Evolutionary conservation across 1,140 invertebrate species (phyloP), one percentile per base, ranked within the genome.

Genomic region (Yoshiicerus persimilis): DNA sequence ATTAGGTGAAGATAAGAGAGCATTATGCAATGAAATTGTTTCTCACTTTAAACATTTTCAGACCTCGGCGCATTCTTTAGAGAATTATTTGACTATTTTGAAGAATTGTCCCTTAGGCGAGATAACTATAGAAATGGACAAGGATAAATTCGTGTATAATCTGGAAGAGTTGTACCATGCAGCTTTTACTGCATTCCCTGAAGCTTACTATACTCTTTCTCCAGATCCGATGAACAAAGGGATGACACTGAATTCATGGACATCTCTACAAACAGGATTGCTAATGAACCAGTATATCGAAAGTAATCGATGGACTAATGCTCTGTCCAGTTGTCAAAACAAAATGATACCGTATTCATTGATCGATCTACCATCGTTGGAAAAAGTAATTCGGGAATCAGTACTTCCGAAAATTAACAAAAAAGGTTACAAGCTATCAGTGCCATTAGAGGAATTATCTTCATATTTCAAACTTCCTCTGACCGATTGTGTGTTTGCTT

Each of bases 381-480:
- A 62, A 39, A 66, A 36, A 36, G 25, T 86, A 9, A 32, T 56
- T 13, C 62, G 27, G 3, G 30, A 64, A 10, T 36, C 13, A 32
- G n/a, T 86, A 20, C 25, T 64, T 20, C 20, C 13, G 32, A 62
- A 86, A 86, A 34, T 64, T 62, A 23, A 23, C 13, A 47, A 47
- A 23, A 86, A 66, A 66, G 84, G 56, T 16, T 86, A 86, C 16
- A 62, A 86, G 32, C 34, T 86, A 4, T 36, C 84, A 8, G 32
- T 86, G 25, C 84, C 84, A 32, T 27, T 36, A 8, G 32, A 64
- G 6, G 16, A 62, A 36, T 38, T 86, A 25, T 23, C 38, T 30
- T 56, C 83, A 41, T 86, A 86, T 66, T 86, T 86, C 62, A 86
- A 86, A 64, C 23, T 66, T 25, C 38, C 41, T 8, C 25, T 86